Base-by-base conservation (phyloP, 2,888 invertebrate genomes). In the Alloscopus bannaensis region DNA sequence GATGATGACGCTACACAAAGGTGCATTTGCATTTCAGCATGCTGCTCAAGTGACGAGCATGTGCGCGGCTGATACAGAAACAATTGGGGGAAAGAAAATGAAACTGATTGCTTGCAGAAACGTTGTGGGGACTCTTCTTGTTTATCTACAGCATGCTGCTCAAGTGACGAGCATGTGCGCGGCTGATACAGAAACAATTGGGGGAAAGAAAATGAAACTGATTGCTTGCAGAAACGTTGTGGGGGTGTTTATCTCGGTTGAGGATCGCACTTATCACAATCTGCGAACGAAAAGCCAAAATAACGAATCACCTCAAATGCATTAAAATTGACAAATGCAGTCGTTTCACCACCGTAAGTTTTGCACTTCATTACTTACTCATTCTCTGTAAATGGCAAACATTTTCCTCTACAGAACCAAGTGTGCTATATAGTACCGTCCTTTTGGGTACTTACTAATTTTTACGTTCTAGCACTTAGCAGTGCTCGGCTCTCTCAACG, bases 161-260 rank as follows among this genome's bases (percentile, higher is more conserved):
- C n/a, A n/a, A n/a, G n/a, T n/a, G n/a, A n/a, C n/a, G n/a, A n/a
- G n/a, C n/a, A n/a, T 13, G n/a, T 47, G 47, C n/a, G 13, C 13
- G 36, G 36, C 6, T 36, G 36, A 36, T 36, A 45, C 45, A 45
- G n/a, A n/a, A 45, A 45, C 3, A 59, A 57, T 31, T 59, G 59
- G 59, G 59, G 31, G n/a, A 59, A 59, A 59, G 59, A 59, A 59
- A 59, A 31, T 31, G 59, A 59, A 59, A 31, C 59, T 59, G 29
- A 59, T 59, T 59, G 59, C 59, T 59, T 18, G n/a, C 29, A 59
- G 59, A 59, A 31, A 31, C 1, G 59, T 22, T 59, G 59, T 31
- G 59, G 59, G 29, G 31, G 26, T 57, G 40, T 68, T 68, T 55
- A 68, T 40, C 55, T 55, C 40, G 68, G 68, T 68, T 68, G n/a